These are phyloP conservation scores for Haliclona indistincta DNA, from an alignment of 37 sponge, comb jelly and placozoan genomes.

Conservation along the genomic window DNA sequence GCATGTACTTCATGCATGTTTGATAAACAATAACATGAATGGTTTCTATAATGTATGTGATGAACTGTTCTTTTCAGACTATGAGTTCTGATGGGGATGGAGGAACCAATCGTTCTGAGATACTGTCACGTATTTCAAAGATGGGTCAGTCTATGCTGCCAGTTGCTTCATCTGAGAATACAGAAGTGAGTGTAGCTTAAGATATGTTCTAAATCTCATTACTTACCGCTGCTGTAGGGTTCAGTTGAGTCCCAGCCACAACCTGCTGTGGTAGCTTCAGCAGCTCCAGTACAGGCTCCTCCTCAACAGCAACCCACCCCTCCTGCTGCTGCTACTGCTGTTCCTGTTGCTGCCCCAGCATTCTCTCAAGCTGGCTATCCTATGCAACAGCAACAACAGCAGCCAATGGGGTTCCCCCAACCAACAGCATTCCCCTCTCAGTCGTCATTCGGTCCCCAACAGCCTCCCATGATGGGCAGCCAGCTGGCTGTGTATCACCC, in stretches of 20 bases:
- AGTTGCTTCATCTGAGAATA: constrained; percentile 3
- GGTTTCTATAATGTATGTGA: too few species aligned
- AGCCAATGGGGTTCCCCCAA: constrained; percentile 34
- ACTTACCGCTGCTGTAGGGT: neutral
- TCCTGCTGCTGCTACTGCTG: neutral
- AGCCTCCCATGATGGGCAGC: constrained; percentile 10
- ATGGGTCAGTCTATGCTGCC: constrained; percentile 84
- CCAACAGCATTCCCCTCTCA: constrained; percentile 1
- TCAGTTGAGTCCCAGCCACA: too few species aligned
- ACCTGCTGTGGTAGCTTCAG: neutral
- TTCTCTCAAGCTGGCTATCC: constrained; percentile 14
- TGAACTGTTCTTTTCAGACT: too few species aligned
- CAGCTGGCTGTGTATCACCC: constrained; percentile 81
- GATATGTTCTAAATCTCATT: neutral
- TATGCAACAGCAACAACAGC: constrained; percentile 36
- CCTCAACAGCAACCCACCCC: neutral
- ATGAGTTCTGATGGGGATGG: neutral
- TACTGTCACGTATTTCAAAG: constrained; percentile 79
- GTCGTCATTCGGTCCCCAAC: neutral
- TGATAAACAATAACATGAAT: too few species aligned
- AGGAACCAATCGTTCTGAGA: constrained; percentile 43
- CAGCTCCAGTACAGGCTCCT: neutral
- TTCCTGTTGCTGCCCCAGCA: neutral
- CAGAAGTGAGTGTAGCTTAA: neutral
- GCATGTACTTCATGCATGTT: too few species aligned